These are phyloP conservation scores for Idaea biselata DNA, from an alignment of 2,888 invertebrate genomes.

Conservation along the genomic window DNA sequence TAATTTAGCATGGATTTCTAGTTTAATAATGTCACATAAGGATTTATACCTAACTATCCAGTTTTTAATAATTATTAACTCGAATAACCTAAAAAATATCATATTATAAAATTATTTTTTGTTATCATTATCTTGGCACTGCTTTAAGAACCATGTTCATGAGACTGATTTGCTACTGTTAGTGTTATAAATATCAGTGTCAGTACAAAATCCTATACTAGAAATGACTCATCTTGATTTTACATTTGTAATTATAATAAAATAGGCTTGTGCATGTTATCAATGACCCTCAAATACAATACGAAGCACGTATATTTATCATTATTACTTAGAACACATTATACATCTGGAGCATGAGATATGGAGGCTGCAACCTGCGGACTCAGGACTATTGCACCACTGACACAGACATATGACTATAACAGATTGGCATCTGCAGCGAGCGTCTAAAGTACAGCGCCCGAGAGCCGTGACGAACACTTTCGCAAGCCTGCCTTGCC, in stretches of 20 bases:
- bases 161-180: too few species aligned
- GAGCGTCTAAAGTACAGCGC: constrained; percentile 15
- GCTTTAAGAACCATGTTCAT: too few species aligned
- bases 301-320: constrained; percentile 1
- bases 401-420: constrained; percentile 61
- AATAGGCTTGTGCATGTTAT: not conserved
- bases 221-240: not conserved
- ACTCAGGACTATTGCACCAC: constrained; percentile 51
- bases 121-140: too few species aligned
- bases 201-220: too few species aligned
- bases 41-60: too few species aligned
- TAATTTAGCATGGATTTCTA: not conserved
- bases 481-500: constrained; percentile 56
- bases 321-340: not conserved
- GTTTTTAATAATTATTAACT: too few species aligned
- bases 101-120: too few species aligned
- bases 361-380: constrained; percentile 12
- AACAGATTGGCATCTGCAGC: constrained; percentile 58
- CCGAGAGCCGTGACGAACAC: constrained; percentile 63
- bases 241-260: not conserved
- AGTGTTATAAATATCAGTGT: too few species aligned
- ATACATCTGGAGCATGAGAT: not conserved
- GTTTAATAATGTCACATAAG: not conserved
- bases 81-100: too few species aligned
- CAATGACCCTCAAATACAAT: not conserved